Evolutionary conservation across 1,140 invertebrate genomes (phyloP).

Genomic region (Hylaeus volcanicus): DNA sequence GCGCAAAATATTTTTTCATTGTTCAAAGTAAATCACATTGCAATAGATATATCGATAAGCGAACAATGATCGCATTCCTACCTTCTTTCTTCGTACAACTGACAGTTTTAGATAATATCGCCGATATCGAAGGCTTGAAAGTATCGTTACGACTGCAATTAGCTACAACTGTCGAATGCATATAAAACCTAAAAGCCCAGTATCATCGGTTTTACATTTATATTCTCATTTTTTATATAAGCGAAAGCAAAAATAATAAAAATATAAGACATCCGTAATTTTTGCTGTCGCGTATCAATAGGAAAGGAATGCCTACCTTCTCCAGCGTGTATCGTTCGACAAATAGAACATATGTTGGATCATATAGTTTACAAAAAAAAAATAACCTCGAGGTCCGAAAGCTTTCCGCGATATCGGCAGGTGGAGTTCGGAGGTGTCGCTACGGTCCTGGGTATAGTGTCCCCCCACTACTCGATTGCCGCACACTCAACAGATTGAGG

Average conservation of each 20-base stretch:
- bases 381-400: background rate
- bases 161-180: too few species aligned
- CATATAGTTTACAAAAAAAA: background rate
- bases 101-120: background rate
- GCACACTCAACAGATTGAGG: slow-evolving; percentile 80
- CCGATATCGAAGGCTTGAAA: background rate
- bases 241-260: too few species aligned
- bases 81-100: background rate
- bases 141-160: too few species aligned
- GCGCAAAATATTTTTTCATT: background rate
- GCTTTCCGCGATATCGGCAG: background rate
- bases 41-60: background rate
- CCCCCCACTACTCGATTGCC: slow-evolving; percentile 45
- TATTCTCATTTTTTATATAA: too few species aligned
- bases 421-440: background rate
- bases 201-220: too few species aligned
- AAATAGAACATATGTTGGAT: too few species aligned
- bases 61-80: background rate
- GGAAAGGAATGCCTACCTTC: too few species aligned
- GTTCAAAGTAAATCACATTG: background rate
- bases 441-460: slow-evolving; percentile 45
- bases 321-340: background rate
- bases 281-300: too few species aligned
- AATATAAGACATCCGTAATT: too few species aligned
- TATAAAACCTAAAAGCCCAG: too few species aligned